Base-by-base conservation (phyloP, 2,113 vertebrate species). In the Tursiops truncatus region DNA sequence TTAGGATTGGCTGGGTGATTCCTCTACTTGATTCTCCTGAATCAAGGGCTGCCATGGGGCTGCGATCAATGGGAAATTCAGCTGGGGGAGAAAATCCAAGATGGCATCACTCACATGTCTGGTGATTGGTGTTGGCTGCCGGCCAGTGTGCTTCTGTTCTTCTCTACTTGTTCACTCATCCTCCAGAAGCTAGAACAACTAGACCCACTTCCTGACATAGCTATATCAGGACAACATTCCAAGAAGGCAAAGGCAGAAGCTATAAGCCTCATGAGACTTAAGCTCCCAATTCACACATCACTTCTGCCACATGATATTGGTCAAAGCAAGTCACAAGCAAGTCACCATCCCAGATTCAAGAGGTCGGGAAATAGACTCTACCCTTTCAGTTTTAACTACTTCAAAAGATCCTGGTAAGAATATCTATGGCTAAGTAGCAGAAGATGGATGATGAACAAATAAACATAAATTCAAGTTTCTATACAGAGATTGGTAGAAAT, bases 311-410 rank as follows among this genome's bases (percentile, higher is more conserved):
- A 10, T 82, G 73, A 44, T 70, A 20, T 3, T 58, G 62, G 44
- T 77, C 47, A 83, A 92, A 89, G 26, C 20, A 92, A 73, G 63
- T 74, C 47, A 31, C 76, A 84, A 56, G 8, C 41, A 41, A 41
- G 41, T 41, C 41, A 4, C 12, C 44, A n/a, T 33, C n/a, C 5
- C 28, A 47, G n/a, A 5, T n/a, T 83, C n/a, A 79, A 62, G 2
- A 10, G 58, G 0, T n/a, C 1, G 10, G 18, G 62, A 62, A 38
- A 71, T 1, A 47, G 8, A 26, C 5, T 63, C 28, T 44, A 80
- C 15, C 3, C 56, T 53, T 79, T 60, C 4, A 26, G 5, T 50
- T 3, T 28, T 90, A 25, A 21, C 83, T 11, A 14, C 8, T 85
- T 71, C 62, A 70, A 91, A 71, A 88, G 23, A 36, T 20, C 2